Conservation (phyloP, 1,140 invertebrate species). For the Solen grandis region DNA sequence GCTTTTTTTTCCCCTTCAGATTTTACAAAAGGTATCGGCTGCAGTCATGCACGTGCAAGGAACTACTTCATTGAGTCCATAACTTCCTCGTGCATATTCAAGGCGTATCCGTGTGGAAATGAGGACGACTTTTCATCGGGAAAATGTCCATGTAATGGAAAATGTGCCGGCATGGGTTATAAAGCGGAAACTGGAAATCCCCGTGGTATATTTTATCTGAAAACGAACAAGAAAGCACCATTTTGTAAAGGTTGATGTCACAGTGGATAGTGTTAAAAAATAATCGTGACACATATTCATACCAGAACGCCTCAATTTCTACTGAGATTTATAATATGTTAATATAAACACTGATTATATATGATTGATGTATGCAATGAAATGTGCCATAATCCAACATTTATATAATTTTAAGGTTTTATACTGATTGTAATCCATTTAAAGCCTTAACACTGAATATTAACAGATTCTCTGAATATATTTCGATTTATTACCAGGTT, state of each 20-base stretch:
- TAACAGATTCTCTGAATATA: too few relatives aligned
- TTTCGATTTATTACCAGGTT: too few relatives aligned
- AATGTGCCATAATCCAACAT: too few relatives aligned
- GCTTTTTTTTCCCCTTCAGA: neutral
- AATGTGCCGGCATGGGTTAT: conserved; percentile 33
- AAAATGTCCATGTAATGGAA: conserved; percentile 3
- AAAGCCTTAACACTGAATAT: too few relatives aligned
- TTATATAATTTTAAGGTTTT: too few relatives aligned
- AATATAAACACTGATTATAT: too few relatives aligned
- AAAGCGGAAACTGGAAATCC: neutral
- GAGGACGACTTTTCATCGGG: conserved; percentile 5
- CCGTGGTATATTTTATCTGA: conserved; percentile 19
- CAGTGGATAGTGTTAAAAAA: neutral
- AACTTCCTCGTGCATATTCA: conserved; percentile 1
- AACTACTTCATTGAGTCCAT: conserved; percentile 32
- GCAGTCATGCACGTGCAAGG: conserved; percentile 30
- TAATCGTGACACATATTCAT: too few relatives aligned
- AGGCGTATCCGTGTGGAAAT: conserved; percentile 8
- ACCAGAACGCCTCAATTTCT: too few relatives aligned
- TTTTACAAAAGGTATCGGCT: neutral
- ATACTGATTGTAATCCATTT: too few relatives aligned
- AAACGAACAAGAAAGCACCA: neutral
- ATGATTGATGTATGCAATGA: too few relatives aligned
- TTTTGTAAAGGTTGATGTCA: neutral
- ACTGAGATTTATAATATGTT: too few relatives aligned